A percentile compares a stretch with the other conserved stretches of the same genome.
These are phyloP conservation scores for Gymnorhina tibicen DNA, from an alignment of 2,113 vertebrate species.

Conservation along the genomic window DNA sequence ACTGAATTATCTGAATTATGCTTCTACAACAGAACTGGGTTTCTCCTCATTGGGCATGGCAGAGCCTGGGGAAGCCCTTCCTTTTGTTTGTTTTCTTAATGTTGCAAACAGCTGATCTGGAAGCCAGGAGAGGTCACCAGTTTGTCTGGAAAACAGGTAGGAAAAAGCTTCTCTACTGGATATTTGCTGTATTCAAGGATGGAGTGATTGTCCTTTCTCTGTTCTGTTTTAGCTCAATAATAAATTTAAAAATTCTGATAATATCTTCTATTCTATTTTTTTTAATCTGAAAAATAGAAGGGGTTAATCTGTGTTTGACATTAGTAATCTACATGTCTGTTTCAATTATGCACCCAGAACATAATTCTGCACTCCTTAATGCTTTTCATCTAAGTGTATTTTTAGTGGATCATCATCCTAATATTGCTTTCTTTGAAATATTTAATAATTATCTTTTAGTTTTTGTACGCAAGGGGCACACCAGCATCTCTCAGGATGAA, in stretches of 20 bases:
- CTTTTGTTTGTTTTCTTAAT: constrained; percentile 78
- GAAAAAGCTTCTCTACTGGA: not conserved
- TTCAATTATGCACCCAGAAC: not conserved
- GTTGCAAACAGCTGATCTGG: constrained; percentile 77
- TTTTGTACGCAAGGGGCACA: not conserved
- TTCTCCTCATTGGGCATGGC: constrained; percentile 75
- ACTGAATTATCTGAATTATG: constrained; percentile 88
- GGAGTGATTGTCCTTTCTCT: not conserved
- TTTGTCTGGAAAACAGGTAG: constrained; percentile 97
- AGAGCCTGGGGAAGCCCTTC: constrained; percentile 72
- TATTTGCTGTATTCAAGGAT: not conserved
- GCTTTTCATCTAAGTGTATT: not conserved
- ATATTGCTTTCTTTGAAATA: not conserved
- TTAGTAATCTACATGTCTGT: not conserved
- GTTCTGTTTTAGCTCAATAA: not conserved
- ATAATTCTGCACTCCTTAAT: not conserved
- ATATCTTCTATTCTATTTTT: not conserved
- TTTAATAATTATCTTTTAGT: not conserved
- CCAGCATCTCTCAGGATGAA: not conserved
- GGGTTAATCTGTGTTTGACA: not conserved
- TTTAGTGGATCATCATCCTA: not conserved
- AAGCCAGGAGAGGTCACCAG: constrained; percentile 79
- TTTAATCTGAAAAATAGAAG: not conserved
- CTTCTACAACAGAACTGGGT: constrained; percentile 81
- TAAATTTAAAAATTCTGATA: not conserved